Evolutionary conservation across 2,113 vertebrate species (phyloP).

Genomic region (Alosa alosa): DNA sequence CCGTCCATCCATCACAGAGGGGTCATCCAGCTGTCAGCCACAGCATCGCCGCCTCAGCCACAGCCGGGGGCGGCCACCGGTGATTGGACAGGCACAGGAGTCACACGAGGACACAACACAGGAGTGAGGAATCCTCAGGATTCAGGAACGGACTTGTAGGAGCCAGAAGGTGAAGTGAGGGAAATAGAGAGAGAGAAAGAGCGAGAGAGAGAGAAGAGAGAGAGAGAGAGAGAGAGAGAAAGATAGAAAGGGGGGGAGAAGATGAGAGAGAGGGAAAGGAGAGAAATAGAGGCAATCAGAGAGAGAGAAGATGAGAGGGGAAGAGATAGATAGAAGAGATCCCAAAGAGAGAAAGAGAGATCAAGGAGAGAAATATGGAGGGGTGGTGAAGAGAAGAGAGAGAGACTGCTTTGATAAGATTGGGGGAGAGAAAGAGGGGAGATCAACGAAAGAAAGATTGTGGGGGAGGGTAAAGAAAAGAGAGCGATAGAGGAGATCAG

Average conservation of each 20-base stretch:
- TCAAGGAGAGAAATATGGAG: neutral
- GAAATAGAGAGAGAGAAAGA: neutral
- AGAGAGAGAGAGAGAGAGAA: neutral
- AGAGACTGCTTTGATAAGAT: too few relatives aligned
- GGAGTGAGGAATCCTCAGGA: conserved; percentile 39
- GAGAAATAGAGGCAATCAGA: neutral
- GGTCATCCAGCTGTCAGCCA: conserved; percentile 40
- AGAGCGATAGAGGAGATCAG: neutral
- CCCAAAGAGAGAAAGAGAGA: neutral
- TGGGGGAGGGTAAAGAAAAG: neutral
- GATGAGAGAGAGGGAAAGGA: neutral
- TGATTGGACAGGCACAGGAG: neutral
- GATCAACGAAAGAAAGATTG: neutral
- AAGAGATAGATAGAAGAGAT: neutral
- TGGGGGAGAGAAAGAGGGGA: neutral
- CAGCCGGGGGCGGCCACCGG: neutral
- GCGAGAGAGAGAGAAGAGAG: neutral
- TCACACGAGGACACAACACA: conserved; percentile 35
- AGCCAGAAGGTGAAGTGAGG: conserved; percentile 40
- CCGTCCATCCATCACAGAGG: conserved; percentile 23
- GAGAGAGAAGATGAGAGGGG: neutral
- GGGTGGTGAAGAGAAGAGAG: too few relatives aligned
- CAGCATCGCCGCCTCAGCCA: too few relatives aligned
- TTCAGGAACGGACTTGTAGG: conserved; percentile 55
- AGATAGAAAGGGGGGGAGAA: neutral